These are phyloP conservation scores for Ophion obscuratus DNA, from an alignment of 2,888 invertebrate species.

Conservation along the genomic window DNA sequence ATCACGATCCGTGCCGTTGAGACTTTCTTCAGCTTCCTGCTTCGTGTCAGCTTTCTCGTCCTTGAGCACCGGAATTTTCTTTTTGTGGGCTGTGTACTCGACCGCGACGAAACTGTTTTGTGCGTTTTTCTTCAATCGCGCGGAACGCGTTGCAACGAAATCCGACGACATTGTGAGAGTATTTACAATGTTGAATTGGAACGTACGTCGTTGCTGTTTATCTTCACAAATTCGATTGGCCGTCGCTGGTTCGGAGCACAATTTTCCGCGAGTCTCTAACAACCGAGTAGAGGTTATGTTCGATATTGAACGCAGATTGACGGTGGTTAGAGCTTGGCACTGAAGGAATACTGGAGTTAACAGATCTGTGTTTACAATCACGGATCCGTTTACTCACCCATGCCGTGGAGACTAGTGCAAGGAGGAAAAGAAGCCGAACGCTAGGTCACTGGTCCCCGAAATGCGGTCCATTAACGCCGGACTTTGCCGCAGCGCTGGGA, in stretches of 20 bases:
- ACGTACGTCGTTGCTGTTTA: neutral
- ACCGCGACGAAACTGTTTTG: conserved; percentile 69
- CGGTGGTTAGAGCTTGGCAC: neutral
- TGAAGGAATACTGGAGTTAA: neutral
- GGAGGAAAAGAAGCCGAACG: no score
- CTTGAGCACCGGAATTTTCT: conserved; percentile 56
- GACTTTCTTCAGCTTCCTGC: neutral
- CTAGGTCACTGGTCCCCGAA: no score
- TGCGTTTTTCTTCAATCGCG: conserved; percentile 68
- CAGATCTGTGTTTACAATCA: no score
- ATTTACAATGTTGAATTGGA: neutral
- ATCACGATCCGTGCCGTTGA: conserved; percentile 13
- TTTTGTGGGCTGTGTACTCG: conserved; percentile 72
- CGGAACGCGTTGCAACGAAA: conserved; percentile 76
- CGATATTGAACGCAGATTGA: neutral
- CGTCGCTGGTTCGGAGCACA: neutral
- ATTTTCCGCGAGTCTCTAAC: neutral
- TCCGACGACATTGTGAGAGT: conserved; percentile 72
- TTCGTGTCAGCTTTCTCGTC: conserved; percentile 32
- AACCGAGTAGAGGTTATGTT: neutral
- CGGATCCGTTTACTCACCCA: no score
- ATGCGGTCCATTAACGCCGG: no score
- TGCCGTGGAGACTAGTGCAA: no score
- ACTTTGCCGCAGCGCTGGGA: no score
- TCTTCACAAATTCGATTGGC: neutral